Percentiles rank a stretch among this genome's conserved stretches.
phyloP scores from a whole-genome alignment of 2,113 vertebrate genomes.

The Astatoreochromis straeleni region DNA sequence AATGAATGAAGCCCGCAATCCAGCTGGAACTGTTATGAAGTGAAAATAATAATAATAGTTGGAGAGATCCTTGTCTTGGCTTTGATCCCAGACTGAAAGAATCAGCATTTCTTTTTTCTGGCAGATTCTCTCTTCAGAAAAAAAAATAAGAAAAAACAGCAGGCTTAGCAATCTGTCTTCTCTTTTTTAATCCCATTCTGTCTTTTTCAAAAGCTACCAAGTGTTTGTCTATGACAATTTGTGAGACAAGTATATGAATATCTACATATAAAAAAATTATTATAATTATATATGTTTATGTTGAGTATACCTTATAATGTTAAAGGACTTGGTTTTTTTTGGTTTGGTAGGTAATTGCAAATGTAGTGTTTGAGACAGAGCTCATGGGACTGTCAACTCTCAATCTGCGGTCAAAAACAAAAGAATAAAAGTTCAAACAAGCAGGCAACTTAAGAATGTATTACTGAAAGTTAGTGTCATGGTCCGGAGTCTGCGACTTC shows the following conservation, averaged over 20 bases:
- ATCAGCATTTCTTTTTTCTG: neutral
- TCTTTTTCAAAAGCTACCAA: neutral
- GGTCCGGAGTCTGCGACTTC: too few relatives aligned
- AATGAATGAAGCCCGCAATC: neutral
- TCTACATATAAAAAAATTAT: neutral
- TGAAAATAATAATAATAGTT: neutral
- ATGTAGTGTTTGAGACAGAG: neutral
- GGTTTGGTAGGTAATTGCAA: neutral
- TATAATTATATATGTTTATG: neutral
- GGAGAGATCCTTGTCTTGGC: neutral
- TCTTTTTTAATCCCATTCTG: neutral
- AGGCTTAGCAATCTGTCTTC: neutral
- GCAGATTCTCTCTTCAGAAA: neutral
- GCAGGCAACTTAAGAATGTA: neutral
- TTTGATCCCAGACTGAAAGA: neutral
- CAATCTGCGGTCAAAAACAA: neutral
- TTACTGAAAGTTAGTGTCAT: neutral
- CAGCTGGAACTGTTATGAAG: neutral
- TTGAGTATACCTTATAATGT: neutral
- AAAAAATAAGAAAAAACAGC: neutral
- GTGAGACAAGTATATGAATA: neutral
- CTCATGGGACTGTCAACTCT: neutral
- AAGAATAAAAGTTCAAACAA: neutral
- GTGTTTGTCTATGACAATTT: neutral
- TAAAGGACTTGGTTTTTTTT: neutral